Evolutionary conservation across 1,140 invertebrate species (phyloP), one percentile per base, ranked within the genome.

Genomic region (Bombus haemorrhoidalis): DNA sequence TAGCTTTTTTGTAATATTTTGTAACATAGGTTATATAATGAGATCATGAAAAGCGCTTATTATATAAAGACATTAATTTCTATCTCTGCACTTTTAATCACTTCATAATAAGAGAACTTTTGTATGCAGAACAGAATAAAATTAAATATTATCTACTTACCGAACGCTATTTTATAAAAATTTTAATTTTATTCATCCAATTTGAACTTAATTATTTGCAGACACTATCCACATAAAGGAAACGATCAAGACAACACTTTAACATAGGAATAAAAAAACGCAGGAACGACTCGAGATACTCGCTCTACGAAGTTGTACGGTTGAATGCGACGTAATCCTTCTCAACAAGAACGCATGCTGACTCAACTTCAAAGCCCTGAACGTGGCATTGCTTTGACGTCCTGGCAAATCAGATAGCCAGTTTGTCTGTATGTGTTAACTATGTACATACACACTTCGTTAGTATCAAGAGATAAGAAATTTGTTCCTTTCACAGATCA

Each of bases 361-460:
- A 76, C 25, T 76, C 74, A 59, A 74, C 32, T 32, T 47, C 18
- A 39, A 77, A 77, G 15, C 34, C n/a, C 37, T 18, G 37, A 41
- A 59, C 75, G 57, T 77, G 39, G 39, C 59, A 64, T 43, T 25
- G 39, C 22, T 78, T 62, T 77, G 75, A 77, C 75, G 41, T 43
- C n/a, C n/a, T 68, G 62, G 25, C 41, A 47, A 68, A 68, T 68
- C 39, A 68, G 25, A 47, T 64, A 77, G 37, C 2, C 28, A 28
- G 37, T 3, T 41, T 77, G 34, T 8, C 9, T n/a, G 15, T 41
- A 28, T 62, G 53, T 28, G 47, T 53, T 59, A 59, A 39, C 13
- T 41, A 13, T 64, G 13, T 6, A 2, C 13, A 28, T 74, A 74
- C 12, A 12, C 25, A 76, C 28, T 41, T 39, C 9, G 15, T 62